Conservation (phyloP, 2,113 vertebrate genomes). For the Vireo altiloquus region DNA sequence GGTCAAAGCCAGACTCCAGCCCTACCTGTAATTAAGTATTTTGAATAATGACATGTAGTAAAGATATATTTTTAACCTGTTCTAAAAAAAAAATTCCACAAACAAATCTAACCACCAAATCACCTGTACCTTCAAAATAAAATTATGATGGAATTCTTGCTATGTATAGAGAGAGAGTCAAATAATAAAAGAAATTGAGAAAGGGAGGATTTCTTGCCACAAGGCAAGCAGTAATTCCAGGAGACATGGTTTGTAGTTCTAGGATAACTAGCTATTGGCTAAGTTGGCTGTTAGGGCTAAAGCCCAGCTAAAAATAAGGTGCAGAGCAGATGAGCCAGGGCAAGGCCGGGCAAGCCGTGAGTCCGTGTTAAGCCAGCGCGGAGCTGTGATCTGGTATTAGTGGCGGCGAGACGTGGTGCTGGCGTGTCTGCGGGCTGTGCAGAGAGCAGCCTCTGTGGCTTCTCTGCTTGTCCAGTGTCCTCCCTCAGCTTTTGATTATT, state of each 20-base stretch:
- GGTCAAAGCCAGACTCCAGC: not conserved
- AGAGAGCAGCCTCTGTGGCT: not conserved
- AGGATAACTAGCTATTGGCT: not conserved
- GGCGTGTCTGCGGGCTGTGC: fast-evolving
- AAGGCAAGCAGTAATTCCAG: not conserved
- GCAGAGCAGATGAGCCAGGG: conserved; percentile 15
- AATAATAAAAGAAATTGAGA: not conserved
- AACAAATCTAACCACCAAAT: not conserved
- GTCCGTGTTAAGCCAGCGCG: not conserved
- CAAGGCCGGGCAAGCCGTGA: not conserved
- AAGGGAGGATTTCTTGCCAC: not conserved
- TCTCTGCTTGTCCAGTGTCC: not conserved
- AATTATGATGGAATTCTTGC: not conserved
- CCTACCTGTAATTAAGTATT: not conserved
- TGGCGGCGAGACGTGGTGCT: not conserved
- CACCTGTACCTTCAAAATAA: not conserved
- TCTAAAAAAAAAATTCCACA: not conserved
- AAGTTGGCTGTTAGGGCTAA: not conserved
- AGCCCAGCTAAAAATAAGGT: conserved; percentile 6
- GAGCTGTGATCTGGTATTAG: not conserved
- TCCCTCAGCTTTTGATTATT: not conserved
- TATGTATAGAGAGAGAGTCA: not conserved
- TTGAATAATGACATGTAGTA: not conserved
- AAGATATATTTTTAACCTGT: not conserved
- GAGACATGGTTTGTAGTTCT: not conserved